These are phyloP conservation scores for Sialis fuliginosa DNA, from an alignment of 2,888 invertebrate genomes.

Conservation along the genomic window DNA sequence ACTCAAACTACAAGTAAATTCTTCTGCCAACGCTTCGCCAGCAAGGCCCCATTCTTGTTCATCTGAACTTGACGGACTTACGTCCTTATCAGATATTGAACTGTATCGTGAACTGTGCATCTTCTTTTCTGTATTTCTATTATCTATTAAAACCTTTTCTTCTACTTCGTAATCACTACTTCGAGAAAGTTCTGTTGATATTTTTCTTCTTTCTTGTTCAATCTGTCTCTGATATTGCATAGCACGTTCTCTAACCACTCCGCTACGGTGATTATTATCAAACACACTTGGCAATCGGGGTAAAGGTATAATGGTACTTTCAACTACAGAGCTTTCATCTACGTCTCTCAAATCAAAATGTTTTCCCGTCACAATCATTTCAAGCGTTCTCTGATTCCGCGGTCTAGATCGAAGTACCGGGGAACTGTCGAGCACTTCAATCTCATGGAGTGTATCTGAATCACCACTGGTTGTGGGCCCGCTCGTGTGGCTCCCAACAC, in stretches of 20 bases:
- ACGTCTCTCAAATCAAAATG: constrained; percentile 60
- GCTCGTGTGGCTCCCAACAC: constrained; percentile 24
- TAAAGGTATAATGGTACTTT: constrained; percentile 42
- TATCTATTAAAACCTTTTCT: constrained; percentile 54
- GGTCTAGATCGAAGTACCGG: constrained; percentile 16
- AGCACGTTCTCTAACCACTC: constrained; percentile 29
- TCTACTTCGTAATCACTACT: constrained; percentile 33
- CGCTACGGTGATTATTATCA: constrained; percentile 20
- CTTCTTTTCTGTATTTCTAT: constrained; percentile 34
- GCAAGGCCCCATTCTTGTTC: constrained; percentile 37
- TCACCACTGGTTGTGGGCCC: constrained; percentile 17
- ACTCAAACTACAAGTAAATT: constrained; percentile 31
- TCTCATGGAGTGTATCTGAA: constrained; percentile 16
- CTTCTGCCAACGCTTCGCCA: constrained; percentile 50
- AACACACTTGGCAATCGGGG: constrained; percentile 39
- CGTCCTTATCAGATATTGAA: background rate
- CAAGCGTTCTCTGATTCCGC: constrained; percentile 46
- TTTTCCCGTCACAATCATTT: constrained; percentile 57
- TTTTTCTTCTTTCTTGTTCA: constrained; percentile 26
- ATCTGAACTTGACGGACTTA: constrained; percentile 29
- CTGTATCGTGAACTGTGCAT: background rate
- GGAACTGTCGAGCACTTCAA: constrained; percentile 22
- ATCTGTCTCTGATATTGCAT: constrained; percentile 28
- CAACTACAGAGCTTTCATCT: constrained; percentile 37
- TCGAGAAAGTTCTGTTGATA: constrained; percentile 21